Evolutionary conservation across 1,140 invertebrate species (phyloP).

Genomic region (Steinernema feltiae): DNA sequence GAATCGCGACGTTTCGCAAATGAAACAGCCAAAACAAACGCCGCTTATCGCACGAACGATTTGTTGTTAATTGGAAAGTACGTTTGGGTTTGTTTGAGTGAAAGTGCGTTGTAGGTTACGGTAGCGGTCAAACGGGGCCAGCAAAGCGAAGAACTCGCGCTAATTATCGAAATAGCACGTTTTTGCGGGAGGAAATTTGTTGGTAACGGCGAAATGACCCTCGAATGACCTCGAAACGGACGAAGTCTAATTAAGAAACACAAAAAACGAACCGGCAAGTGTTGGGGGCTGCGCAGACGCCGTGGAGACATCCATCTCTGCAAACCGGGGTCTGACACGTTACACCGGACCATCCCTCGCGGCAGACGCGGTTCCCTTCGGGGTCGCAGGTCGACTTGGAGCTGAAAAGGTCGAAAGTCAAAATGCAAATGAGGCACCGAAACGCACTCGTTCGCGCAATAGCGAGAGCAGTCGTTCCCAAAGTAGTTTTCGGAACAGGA

Average conservation of each 20-base stretch:
- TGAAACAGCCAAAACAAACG: background rate
- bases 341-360: background rate
- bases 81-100: too few relatives aligned
- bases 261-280: slow-evolving; percentile 15
- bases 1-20: background rate
- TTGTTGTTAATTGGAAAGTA: too few relatives aligned
- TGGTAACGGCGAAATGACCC: slow-evolving; percentile 8
- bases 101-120: too few relatives aligned
- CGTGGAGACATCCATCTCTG: background rate
- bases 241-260: background rate
- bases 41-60: too few relatives aligned
- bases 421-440: too few relatives aligned
- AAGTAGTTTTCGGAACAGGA: background rate
- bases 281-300: slow-evolving; percentile 1
- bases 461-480: background rate
- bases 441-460: background rate
- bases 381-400: slow-evolving; percentile 6
- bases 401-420: background rate
- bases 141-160: background rate
- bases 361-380: background rate
- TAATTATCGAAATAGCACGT: background rate
- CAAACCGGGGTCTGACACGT: background rate
- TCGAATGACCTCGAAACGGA: slow-evolving; percentile 2
- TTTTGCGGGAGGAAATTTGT: background rate
- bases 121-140: background rate